Conservation (phyloP, 1,140 invertebrate species). For the Portunus trituberculatus region DNA sequence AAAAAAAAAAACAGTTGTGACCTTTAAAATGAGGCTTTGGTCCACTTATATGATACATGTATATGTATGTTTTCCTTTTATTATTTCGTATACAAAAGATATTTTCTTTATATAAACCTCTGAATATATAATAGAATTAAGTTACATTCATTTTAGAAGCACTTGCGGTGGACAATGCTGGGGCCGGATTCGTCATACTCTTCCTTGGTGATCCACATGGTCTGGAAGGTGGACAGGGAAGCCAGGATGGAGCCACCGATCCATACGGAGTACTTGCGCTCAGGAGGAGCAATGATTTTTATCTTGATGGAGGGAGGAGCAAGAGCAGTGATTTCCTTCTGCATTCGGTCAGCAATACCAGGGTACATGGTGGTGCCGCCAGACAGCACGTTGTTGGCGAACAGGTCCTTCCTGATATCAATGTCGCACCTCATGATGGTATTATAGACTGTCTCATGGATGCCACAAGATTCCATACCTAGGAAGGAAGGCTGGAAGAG, state of each 20-base stretch:
- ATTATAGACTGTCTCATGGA: slow-evolving; percentile 90
- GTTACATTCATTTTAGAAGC: slow-evolving; percentile 82
- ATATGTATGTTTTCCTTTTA: background rate
- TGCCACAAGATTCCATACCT: slow-evolving; percentile 90
- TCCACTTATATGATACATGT: background rate
- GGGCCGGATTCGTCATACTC: slow-evolving; percentile 73
- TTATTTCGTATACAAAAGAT: slow-evolving; percentile 26
- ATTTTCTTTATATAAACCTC: slow-evolving; percentile 79
- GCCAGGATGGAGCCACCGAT: slow-evolving; percentile 73
- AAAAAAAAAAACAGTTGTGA: no score
- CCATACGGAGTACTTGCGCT: slow-evolving; percentile 74
- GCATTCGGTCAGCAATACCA: slow-evolving; percentile 90
- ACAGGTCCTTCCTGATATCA: slow-evolving; percentile 79
- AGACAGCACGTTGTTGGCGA: slow-evolving; percentile 90
- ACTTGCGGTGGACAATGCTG: slow-evolving; percentile 83
- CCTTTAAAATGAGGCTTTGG: no score
- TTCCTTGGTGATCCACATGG: slow-evolving; percentile 74
- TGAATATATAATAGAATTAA: slow-evolving; percentile 33
- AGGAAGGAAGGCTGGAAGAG: slow-evolving; percentile 91
- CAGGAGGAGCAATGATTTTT: slow-evolving; percentile 75
- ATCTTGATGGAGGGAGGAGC: slow-evolving; percentile 91
- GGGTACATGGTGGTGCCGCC: slow-evolving; percentile 92
- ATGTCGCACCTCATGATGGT: slow-evolving; percentile 84
- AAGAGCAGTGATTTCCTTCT: slow-evolving; percentile 93
- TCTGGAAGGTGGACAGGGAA: slow-evolving; percentile 74